Percentiles rank a stretch among this genome's conserved stretches.
Evolutionary conservation across 2,113 vertebrate species (phyloP).

Genomic region (Chlorocebus sabaeus): DNA sequence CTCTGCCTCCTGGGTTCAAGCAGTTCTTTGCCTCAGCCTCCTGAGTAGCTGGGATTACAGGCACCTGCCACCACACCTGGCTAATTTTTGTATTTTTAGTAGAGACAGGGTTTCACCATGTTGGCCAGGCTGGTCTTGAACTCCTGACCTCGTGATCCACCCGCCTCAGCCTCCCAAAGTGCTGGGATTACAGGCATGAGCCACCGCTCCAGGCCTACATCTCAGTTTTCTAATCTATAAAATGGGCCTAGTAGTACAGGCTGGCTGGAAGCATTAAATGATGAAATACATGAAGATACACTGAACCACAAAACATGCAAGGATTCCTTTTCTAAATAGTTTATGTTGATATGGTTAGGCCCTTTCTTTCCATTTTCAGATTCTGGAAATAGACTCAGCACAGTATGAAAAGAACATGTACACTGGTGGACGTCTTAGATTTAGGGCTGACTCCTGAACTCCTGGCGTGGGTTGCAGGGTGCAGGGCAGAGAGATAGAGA

Average conservation of each 20-base stretch:
- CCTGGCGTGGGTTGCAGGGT: not conserved
- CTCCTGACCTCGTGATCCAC: too few relatives aligned
- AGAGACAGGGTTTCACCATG: too few relatives aligned
- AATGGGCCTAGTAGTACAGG: not conserved
- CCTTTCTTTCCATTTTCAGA: not conserved
- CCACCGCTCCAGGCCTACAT: not conserved
- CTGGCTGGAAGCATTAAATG: not conserved
- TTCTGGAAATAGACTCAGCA: not conserved
- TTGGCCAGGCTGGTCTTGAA: too few relatives aligned
- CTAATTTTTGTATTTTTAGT: too few relatives aligned
- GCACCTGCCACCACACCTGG: too few relatives aligned
- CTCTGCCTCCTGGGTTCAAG: too few relatives aligned
- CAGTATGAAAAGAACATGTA: not conserved
- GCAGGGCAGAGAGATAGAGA: not conserved
- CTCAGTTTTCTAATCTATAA: not conserved
- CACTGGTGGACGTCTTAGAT: not conserved
- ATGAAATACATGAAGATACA: not conserved
- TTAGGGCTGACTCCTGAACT: not conserved
- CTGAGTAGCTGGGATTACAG: too few relatives aligned
- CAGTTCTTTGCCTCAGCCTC: too few relatives aligned
- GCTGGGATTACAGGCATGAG: too few relatives aligned
- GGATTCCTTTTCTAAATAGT: not conserved
- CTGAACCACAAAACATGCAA: not conserved
- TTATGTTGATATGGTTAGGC: not conserved
- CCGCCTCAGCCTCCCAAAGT: too few relatives aligned